Base-by-base conservation (phyloP, 2,888 invertebrate genomes). In the Orthosia gracilis region DNA sequence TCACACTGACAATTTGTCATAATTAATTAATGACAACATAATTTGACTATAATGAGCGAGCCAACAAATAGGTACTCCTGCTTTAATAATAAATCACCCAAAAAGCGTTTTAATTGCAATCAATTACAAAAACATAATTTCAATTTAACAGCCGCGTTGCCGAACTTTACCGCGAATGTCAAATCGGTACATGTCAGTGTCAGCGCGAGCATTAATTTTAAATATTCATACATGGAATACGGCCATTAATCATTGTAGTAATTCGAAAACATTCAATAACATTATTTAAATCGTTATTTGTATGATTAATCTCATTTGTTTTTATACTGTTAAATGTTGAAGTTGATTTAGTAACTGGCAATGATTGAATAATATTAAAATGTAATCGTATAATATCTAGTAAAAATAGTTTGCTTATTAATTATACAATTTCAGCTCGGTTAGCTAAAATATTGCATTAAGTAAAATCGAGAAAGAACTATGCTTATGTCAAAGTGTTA, bases 101-200 rank as follows among this genome's bases (percentile, higher is more conserved):
- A 64, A 73, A 59, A 74, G 58, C 63, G 40, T 76, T 85, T 76
- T 70, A 83, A 85, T 76, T 76, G 54, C 65, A 58, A 76, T 73
- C 66, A 74, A 74, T 76, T 86, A 67, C 61, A 71, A 78, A 78
- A 82, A 65, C 61, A 77, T 67, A 62, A 73, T 83, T 77, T 79
- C 26, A 77, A 69, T 86, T 77, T 75, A 64, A 70, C 73, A 66
- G 13, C n/a, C 73, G 50, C 64, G 45, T 68, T 58, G 71, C 76
- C 57, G 49, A 70, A 69, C 69, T 40, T 73, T 57, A 76, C 85
- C 85, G 21, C 83, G 21, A 83, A 64, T 80, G 85, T 85, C 82
- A 86, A 80, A 79, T 77, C 12, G 63, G 17, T n/a, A 80, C 69
- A 69, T 75, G 82, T 85, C 78, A 87, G 21, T 81, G 77, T 78